Percentiles rank a stretch among this genome's conserved stretches.
Evolutionary conservation across 2,888 invertebrate genomes (phyloP).

Genomic region (Camponotus fellah): DNA sequence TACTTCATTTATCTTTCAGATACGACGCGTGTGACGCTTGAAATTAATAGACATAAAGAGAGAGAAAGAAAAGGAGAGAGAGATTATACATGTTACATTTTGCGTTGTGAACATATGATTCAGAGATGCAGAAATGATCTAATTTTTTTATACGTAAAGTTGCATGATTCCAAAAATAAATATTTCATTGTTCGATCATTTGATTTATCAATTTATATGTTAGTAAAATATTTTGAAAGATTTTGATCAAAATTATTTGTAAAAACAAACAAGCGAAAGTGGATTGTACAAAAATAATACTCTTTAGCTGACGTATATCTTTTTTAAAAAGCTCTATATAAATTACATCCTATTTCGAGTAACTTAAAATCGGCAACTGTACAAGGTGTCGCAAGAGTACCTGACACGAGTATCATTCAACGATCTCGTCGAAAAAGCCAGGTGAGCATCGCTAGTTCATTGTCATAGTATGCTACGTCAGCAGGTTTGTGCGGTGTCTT

Average conservation of each 20-base stretch:
- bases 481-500: constrained; percentile 79
- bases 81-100: not conserved
- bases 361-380: constrained; percentile 14
- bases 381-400: constrained; percentile 55
- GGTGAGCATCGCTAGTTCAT: constrained; percentile 83
- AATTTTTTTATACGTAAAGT: not conserved
- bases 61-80: not conserved
- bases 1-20: constrained; percentile 51
- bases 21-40: constrained; percentile 39
- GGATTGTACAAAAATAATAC: not conserved
- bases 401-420: constrained; percentile 63
- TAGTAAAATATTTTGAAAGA: constrained; percentile 4
- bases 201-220: not conserved
- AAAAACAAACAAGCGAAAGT: not conserved
- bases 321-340: not conserved
- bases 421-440: constrained; percentile 78
- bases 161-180: not conserved
- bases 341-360: not conserved
- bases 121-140: not conserved
- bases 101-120: not conserved
- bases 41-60: constrained; percentile 42
- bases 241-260: not conserved
- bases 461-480: constrained; percentile 83
- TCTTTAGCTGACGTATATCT: not conserved
- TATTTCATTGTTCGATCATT: not conserved